Base-by-base conservation (phyloP, 2,113 vertebrate genomes). In the Malurus cyaneus region DNA sequence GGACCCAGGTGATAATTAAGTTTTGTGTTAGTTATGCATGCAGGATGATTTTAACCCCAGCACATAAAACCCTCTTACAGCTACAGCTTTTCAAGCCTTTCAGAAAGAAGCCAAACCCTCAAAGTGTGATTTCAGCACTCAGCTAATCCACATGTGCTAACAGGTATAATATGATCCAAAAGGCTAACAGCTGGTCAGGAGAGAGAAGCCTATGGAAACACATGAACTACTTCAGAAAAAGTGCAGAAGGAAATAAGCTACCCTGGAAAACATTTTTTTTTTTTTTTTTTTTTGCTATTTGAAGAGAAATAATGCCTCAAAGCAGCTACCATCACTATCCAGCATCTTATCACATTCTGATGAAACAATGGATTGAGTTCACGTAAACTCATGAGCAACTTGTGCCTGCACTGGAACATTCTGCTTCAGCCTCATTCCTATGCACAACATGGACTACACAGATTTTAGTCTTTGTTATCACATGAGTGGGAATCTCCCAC, bases 361-460 rank as follows among this genome's bases (percentile, higher is more conserved):
- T 41, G 47, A 32, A 65, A 18, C 6, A 19, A 42, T 1, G 29
- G 26, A 8, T 61, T 65, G 6, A 21, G 5, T 10, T 17, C 8
- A 2, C 0, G 0, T 19, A 41, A 59, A 4, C 41, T 34, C n/a
- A 46, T 0, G 0, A 59, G 34, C 49, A 72, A 15, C n/a, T 26
- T 5, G 20, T 2, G 11, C 3, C 0, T 4, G 13, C 1, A 3
- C 20, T 19, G 34, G 79, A 69, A 44, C 2, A 0, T 7, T 31
- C 53, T 28, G 34, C 49, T 59, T 25, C 50, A 46, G 15, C 32
- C 23, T 60, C 57, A 11, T 12, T 69, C 31, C 70, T 20, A 3
- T 0, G 9, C 32, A 60, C 24, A 21, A 28, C 29, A 14, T 0
- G 3, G 46, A 19, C 36, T 49, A 11, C 6, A 6, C 8, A 47